Percentiles rank a stretch among this genome's conserved stretches.
These are phyloP conservation scores for Lepeophtheirus nordmannii DNA, from an alignment of 2,888 invertebrate genomes.

Conservation along the genomic window DNA sequence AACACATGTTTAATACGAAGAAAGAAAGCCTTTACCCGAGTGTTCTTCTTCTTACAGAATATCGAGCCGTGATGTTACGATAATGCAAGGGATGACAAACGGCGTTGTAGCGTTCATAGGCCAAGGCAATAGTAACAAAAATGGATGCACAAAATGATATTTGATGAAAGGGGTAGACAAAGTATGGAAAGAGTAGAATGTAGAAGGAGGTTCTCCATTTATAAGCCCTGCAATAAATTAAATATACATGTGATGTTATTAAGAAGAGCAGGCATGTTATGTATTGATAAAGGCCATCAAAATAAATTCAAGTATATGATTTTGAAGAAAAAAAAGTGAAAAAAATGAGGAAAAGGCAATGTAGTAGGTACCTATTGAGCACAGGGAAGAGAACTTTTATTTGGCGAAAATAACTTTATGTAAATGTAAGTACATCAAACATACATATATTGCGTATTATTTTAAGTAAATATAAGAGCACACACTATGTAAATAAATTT, in stretches of 20 bases:
- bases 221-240: conserved; percentile 9
- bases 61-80: conserved; percentile 6
- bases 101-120: conserved; percentile 21
- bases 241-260: not conserved
- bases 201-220: conserved; percentile 7
- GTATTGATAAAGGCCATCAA: not conserved
- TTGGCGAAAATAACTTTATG: too few relatives aligned
- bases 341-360: too few relatives aligned
- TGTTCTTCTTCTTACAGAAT: conserved; percentile 19
- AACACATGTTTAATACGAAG: too few relatives aligned
- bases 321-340: too few relatives aligned
- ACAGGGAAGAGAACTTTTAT: too few relatives aligned
- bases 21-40: conserved; percentile 2
- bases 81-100: conserved; percentile 18
- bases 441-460: too few relatives aligned
- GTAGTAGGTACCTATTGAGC: too few relatives aligned
- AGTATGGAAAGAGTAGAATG: conserved; percentile 12
- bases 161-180: conserved; percentile 17
- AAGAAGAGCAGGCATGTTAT: not conserved
- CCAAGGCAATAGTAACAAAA: conserved; percentile 18
- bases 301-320: not conserved
- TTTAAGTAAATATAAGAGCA: too few relatives aligned
- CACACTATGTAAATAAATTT: too few relatives aligned
- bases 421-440: too few relatives aligned
- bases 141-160: conserved; percentile 21